These are phyloP conservation scores for Psylliodes chrysocephalus DNA, from an alignment of 2,888 invertebrate genomes.

Conservation along the genomic window DNA sequence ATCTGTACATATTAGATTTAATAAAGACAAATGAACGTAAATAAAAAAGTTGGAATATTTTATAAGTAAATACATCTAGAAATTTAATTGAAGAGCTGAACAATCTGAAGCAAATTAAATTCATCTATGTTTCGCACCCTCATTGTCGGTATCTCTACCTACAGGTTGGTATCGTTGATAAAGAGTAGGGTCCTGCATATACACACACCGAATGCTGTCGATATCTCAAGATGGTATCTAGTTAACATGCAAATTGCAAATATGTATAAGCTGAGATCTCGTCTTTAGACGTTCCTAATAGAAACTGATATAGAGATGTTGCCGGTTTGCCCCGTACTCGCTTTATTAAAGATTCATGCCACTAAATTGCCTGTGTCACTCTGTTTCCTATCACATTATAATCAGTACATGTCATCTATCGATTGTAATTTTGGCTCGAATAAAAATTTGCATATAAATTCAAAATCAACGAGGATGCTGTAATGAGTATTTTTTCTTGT, in stretches of 20 bases:
- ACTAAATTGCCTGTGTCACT: conserved; percentile 47
- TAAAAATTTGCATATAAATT: conserved; percentile 45
- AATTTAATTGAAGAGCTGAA: too few species aligned
- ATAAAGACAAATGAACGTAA: too few species aligned
- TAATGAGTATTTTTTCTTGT: conserved; percentile 37
- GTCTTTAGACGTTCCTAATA: conserved; percentile 55
- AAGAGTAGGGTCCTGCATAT: conserved; percentile 30
- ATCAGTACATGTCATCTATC: conserved; percentile 43
- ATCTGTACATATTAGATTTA: too few species aligned
- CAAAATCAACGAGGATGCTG: conserved; percentile 35
- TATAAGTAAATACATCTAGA: too few species aligned
- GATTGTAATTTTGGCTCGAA: conserved; percentile 41
- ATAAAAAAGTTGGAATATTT: too few species aligned
- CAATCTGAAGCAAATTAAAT: too few species aligned
- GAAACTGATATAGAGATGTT: conserved; percentile 52
- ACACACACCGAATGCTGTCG: conserved; percentile 54
- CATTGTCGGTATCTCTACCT: too few species aligned
- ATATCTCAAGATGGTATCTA: conserved; percentile 64
- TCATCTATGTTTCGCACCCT: too few species aligned
- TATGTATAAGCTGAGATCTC: conserved; percentile 57
- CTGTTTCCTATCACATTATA: conserved; percentile 45
- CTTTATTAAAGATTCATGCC: conserved; percentile 48
- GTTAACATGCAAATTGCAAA: conserved; percentile 64
- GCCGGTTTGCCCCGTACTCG: conserved; percentile 38
- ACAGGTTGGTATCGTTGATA: not conserved